Conservation (phyloP, 2,888 invertebrate species). For the Andrena camellia region DNA sequence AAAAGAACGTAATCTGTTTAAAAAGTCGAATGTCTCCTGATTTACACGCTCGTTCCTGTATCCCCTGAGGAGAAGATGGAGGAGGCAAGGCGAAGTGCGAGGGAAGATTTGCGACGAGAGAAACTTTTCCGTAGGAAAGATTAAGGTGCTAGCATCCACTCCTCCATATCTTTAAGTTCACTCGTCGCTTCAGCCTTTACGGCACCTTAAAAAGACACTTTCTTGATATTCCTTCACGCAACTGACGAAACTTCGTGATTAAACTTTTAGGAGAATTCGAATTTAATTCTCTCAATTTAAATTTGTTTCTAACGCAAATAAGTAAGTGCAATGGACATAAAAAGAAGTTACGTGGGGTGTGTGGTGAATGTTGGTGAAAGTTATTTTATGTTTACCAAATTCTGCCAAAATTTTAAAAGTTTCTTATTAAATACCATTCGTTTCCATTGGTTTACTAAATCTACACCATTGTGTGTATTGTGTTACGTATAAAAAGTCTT, state of each 20-base stretch:
- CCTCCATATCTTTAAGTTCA: conserved; percentile 75
- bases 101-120: conserved; percentile 72
- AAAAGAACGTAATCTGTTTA: conserved; percentile 69
- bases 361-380: not conserved
- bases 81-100: conserved; percentile 35
- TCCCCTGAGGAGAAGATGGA: conserved; percentile 41
- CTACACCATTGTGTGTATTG: too few species aligned
- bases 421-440: too few species aligned
- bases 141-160: conserved; percentile 74
- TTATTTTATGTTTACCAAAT: not conserved
- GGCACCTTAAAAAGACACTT: conserved; percentile 69
- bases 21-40: conserved; percentile 72
- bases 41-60: conserved; percentile 72
- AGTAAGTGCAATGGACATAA: conserved; percentile 37
- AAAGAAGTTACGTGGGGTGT: not conserved
- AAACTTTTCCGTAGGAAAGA: conserved; percentile 72
- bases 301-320: conserved; percentile 67
- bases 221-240: conserved; percentile 34
- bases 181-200: conserved; percentile 72
- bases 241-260: conserved; percentile 67
- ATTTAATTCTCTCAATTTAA: conserved; percentile 67
- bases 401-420: too few species aligned
- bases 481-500: too few species aligned
- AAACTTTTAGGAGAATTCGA: conserved; percentile 70
- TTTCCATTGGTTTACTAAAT: too few species aligned